These are phyloP conservation scores for Oceanites oceanicus DNA, from an alignment of 2,113 vertebrate species.

Conservation along the genomic window DNA sequence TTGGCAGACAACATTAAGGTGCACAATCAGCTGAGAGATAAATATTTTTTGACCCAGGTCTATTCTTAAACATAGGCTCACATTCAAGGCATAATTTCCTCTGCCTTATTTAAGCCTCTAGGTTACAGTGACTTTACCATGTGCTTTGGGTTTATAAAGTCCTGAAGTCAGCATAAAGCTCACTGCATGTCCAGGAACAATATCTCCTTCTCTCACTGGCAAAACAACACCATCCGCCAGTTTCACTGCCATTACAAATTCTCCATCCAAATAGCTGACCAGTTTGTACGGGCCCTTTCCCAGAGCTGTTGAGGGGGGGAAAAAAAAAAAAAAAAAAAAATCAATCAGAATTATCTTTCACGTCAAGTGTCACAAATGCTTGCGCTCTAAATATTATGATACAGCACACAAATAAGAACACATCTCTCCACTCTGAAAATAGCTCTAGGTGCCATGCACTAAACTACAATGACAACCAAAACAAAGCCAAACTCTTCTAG, in stretches of 20 bases:
- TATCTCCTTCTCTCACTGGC: constrained; percentile 64
- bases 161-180: constrained; percentile 93
- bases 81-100: neutral
- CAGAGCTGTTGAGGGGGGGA: constrained; percentile 75
- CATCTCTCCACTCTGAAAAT: neutral
- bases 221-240: constrained; percentile 68
- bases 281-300: constrained; percentile 91
- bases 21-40: neutral
- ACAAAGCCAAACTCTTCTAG: neutral
- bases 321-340: neutral
- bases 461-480: neutral
- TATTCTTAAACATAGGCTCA: neutral
- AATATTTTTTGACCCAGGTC: neutral
- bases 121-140: constrained; percentile 76
- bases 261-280: constrained; percentile 76
- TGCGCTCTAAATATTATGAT: neutral
- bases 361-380: neutral
- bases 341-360: neutral
- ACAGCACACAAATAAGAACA: neutral
- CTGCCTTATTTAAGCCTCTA: neutral
- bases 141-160: constrained; percentile 83
- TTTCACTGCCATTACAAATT: constrained; percentile 71
- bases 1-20: neutral
- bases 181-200: constrained; percentile 55
- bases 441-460: neutral